Base-by-base conservation (phyloP, 2,888 invertebrate genomes). In the Caenorhabditis sulstoni region DNA sequence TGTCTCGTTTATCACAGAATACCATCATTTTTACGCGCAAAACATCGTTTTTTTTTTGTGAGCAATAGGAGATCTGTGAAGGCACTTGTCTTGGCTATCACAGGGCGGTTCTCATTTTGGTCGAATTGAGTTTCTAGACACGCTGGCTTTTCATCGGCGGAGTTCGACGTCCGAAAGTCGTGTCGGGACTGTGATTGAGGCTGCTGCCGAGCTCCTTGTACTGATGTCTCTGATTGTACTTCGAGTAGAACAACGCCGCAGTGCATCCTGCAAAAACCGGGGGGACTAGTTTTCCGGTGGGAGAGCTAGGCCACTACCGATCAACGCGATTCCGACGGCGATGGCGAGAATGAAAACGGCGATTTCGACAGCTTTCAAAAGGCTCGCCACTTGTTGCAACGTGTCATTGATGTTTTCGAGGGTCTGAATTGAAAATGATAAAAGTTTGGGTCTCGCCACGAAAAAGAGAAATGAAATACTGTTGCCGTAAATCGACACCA, bases 381-480 rank as follows among this genome's bases (percentile, higher is more conserved):
- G 71, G 55, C 76, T 62, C 4, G 81, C 81, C 47, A 83, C 80
- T 37, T 79, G 66, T n/a, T 53, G 18, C 37, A 83, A 35, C 5
- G 83, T 83, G n/a, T 49, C 76, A 22, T 83, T 83, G n/a, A 83
- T 58, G 65, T 81, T 81, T 3, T 58, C 62, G n/a, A 83, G 73
- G 0, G 83, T 83, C 81, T 83, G 78, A n/a, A 81, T 47, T 45
- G 53, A 53, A 53, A 29, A 20, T 22, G n/a, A n/a, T 39, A 4
- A 18, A 49, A 9, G 2, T 62, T 29, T 47, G 7, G 50, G 39
- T 14, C 50, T 2, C 0, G 12, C 35, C n/a, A 11, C 8, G 16
- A 37, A 44, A 18, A 47, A 62, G n/a, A 23, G 35, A 41, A 59
- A 65, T 53, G 41, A 39, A 22, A 16, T n/a, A n/a, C n/a, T n/a